Conservation (phyloP, 2,797 vertebrate species). For the Sparus aurata region DNA sequence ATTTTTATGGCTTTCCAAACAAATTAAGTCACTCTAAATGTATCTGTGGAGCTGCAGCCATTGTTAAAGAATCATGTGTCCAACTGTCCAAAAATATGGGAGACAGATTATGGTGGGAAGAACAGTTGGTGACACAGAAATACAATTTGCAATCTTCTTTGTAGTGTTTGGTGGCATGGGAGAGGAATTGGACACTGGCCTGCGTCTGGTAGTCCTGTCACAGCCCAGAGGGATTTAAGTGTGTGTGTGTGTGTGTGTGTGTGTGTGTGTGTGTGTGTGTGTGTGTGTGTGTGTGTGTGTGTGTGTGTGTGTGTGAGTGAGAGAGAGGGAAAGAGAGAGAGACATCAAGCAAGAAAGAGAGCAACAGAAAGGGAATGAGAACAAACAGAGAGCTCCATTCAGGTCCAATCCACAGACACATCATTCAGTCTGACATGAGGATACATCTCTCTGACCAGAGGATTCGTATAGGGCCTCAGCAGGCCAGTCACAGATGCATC, state of each 20-base stretch:
- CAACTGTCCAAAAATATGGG: conserved; percentile 58
- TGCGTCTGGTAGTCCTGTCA: conserved; percentile 76
- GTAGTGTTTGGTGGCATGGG: conserved; percentile 57
- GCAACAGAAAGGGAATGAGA: conserved; percentile 68
- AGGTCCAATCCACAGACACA: conserved; percentile 80
- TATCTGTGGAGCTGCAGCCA: conserved; percentile 10
- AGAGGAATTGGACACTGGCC: conserved; percentile 65
- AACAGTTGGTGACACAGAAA: conserved; percentile 69
- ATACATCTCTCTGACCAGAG: conserved; percentile 76
- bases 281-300: conserved; percentile 4
- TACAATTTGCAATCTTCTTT: conserved; percentile 66
- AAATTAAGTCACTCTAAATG: neutral
- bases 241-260: conserved; percentile 37
- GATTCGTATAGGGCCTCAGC: conserved; percentile 73
- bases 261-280: neutral
- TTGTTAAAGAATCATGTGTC: conserved; percentile 42
- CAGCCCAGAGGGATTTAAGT: conserved; percentile 65
- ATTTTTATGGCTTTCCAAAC: neutral
- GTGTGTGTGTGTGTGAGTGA: conserved; percentile 7
- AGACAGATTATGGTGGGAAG: conserved; percentile 46
- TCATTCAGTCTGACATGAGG: conserved; percentile 83
- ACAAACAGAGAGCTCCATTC: conserved; percentile 84
- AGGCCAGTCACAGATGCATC: conserved; percentile 74
- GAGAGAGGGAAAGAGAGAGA: conserved; percentile 37
- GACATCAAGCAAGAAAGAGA: conserved; percentile 51